Evolutionary conservation across 2,888 invertebrate genomes (phyloP), one percentile per base, ranked within the genome.

Genomic region (Pyrrhia umbra): DNA sequence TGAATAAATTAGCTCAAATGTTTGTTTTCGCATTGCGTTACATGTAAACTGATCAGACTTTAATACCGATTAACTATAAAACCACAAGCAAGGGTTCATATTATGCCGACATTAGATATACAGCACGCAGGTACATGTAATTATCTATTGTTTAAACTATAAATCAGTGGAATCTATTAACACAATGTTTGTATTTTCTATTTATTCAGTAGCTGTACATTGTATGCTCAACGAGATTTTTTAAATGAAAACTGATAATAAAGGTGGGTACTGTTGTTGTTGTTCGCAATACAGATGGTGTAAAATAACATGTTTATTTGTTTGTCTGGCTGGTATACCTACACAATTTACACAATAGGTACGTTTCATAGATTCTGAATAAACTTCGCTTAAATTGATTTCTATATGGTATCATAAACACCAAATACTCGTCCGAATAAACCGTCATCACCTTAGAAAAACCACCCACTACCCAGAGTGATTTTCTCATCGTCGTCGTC

Each of bases 61-160:
- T 52, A 50, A 50, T 34, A 40, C 43, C 15, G 25, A 43, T 60
- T 54, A 60, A 37, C 16, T 50, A 50, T 25, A 60, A 70, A 68
- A 74, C 70, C 61, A 21, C 75, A 23, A 46, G 2, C 16, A 50
- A 46, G 49, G 23, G 39, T 71, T 51, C 45, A 43, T 39, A 49
- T 45, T 43, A 43, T 52, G 2, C 34, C 27, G 10, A 54, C 15
- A 56, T 30, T 50, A 30, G 1, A 16, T 25, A 42, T 20, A 23
- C 25, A 21, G 15, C n/a, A 0, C 27, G 15, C 5, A 5, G 30
- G 18, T n/a, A 0, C 18, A 20, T 10, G 8, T 65, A 27, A 50
- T 43, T 30, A 30, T 50, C 46, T 34, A 61, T 75, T 75, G 69
- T 70, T 61, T 68, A 30, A 60, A 46, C 60, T 27, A 51, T 51